These are phyloP conservation scores for Zosterops pallidus DNA, from an alignment of 2,113 vertebrate genomes.

Conservation along the genomic window DNA sequence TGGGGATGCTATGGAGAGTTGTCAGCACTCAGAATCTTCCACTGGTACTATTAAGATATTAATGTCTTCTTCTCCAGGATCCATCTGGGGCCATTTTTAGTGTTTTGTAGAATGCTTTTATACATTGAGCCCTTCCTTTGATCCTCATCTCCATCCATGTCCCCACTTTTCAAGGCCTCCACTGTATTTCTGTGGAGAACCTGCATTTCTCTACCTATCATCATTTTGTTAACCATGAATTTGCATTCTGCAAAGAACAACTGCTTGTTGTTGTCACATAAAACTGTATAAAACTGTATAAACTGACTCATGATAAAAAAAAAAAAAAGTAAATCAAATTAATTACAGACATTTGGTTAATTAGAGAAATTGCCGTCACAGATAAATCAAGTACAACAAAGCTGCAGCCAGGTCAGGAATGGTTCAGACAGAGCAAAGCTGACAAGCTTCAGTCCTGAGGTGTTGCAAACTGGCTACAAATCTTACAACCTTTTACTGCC, in stretches of 20 bases:
- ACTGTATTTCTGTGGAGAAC: background rate
- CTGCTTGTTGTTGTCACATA: background rate
- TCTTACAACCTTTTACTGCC: fast-evolving
- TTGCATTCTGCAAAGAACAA: background rate
- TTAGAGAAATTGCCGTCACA: background rate
- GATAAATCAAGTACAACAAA: background rate
- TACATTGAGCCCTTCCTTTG: background rate
- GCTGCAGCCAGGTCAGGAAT: background rate
- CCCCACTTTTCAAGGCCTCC: background rate
- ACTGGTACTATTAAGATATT: background rate
- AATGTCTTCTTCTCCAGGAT: background rate
- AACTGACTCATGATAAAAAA: background rate
- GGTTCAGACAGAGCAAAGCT: background rate
- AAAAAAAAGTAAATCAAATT: background rate
- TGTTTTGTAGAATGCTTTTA: background rate
- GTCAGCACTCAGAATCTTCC: background rate
- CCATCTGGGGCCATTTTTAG: background rate
- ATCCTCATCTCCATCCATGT: background rate
- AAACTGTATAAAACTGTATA: background rate
- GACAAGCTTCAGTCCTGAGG: background rate
- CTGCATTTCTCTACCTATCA: background rate
- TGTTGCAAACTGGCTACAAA: background rate
- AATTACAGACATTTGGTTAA: background rate
- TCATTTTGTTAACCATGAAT: background rate
- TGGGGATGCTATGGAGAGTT: background rate